Conservation (phyloP, 2,888 invertebrate genomes). For the Graphium colonna region DNA sequence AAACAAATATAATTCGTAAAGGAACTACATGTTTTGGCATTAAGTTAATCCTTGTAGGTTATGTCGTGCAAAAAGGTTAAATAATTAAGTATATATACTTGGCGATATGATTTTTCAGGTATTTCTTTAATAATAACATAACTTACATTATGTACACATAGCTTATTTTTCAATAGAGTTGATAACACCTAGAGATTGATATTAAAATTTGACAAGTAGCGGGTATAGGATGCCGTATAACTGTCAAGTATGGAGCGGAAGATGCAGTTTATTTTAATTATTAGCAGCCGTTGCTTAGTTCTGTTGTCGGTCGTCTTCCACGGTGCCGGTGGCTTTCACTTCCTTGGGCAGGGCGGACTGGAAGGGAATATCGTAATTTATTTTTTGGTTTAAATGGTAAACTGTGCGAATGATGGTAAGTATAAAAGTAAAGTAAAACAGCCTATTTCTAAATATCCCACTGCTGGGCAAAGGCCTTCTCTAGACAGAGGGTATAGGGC, state of each 20-base stretch:
- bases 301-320: constrained; percentile 69
- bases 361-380: too few relatives aligned
- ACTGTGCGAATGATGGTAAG: too few relatives aligned
- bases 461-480: too few relatives aligned
- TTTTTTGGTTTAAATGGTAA: too few relatives aligned
- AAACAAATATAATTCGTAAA: constrained; percentile 38
- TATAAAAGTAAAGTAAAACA: too few relatives aligned
- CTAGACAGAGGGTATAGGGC: too few relatives aligned
- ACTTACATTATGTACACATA: constrained; percentile 68
- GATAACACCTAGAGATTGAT: constrained; percentile 61
- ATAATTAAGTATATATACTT: too few relatives aligned
- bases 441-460: too few relatives aligned
- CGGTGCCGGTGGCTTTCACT: constrained; percentile 62
- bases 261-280: constrained; percentile 43
- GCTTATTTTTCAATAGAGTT: constrained; percentile 51
- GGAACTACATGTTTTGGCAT: too few relatives aligned
- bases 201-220: constrained; percentile 48
- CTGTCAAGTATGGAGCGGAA: constrained; percentile 52
- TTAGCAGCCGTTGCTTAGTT: constrained; percentile 43
- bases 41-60: too few relatives aligned
- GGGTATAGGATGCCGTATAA: constrained; percentile 40
- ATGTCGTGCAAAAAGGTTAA: too few relatives aligned
- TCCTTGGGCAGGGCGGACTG: constrained; percentile 70
- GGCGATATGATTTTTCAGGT: constrained; percentile 10
- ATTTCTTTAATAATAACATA: constrained; percentile 47